phyloP scores from a whole-genome alignment of 2,113 vertebrate genomes.

The Pandion haliaetus region DNA sequence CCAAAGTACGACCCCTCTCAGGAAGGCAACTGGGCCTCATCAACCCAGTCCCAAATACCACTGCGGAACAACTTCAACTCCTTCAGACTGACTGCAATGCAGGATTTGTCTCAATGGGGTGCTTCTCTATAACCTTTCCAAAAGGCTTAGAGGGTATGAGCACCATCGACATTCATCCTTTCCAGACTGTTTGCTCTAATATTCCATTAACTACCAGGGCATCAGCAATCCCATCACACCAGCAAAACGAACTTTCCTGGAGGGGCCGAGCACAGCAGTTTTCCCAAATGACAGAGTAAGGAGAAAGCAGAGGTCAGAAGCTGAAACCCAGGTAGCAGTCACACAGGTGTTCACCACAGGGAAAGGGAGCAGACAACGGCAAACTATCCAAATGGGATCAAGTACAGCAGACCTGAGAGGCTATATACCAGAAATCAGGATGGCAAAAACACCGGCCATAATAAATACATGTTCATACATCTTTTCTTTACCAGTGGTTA shows the following conservation, averaged over 20 bases:
- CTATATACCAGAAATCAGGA: rapidly evolving
- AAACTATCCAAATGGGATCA: background rate
- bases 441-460: background rate
- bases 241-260: background rate
- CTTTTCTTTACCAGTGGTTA: background rate
- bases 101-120: background rate
- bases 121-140: background rate
- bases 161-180: background rate
- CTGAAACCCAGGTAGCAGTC: background rate
- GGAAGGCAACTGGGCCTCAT: background rate
- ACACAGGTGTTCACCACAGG: rapidly evolving
- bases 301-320: background rate
- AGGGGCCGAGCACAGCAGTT: background rate
- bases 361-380: background rate
- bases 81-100: background rate
- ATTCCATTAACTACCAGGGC: rapidly evolving
- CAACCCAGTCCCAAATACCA: background rate
- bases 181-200: background rate
- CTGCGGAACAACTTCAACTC: background rate
- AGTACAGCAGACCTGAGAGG: background rate
- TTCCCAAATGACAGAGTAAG: background rate
- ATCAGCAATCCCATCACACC: background rate
- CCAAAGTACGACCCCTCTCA: rapidly evolving
- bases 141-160: background rate
- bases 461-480: background rate